These are phyloP conservation scores for Phymorhynchus buccinoides DNA, from an alignment of 1,140 invertebrate genomes.

Conservation along the genomic window DNA sequence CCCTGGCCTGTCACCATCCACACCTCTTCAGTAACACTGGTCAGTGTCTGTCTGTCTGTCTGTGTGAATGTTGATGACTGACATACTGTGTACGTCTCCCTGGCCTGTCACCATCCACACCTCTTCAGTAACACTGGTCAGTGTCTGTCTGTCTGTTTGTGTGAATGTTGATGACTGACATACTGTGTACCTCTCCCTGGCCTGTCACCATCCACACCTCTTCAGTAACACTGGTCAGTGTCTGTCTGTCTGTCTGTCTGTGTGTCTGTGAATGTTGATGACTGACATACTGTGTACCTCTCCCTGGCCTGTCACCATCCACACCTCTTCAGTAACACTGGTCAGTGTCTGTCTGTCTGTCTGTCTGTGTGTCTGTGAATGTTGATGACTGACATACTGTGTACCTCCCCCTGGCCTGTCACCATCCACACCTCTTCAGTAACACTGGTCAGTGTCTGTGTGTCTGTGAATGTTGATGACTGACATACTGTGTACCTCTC, in stretches of 20 bases:
- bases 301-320: too few species aligned
- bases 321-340: too few species aligned
- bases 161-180: background rate
- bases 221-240: too few species aligned
- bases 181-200: too few species aligned
- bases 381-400: conserved; percentile 69
- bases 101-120: too few species aligned
- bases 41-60: conserved; percentile 39
- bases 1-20: conserved; percentile 71
- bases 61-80: too few species aligned
- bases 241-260: too few species aligned
- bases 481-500: too few species aligned
- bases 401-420: conserved; percentile 70
- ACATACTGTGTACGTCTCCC: too few species aligned
- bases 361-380: conserved; percentile 42
- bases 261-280: background rate
- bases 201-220: too few species aligned
- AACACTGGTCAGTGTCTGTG: conserved; percentile 60
- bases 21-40: conserved; percentile 67
- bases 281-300: background rate
- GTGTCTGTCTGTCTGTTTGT: background rate
- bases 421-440: conserved; percentile 67
- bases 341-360: background rate
- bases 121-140: too few species aligned
- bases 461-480: background rate